phyloP scores from a whole-genome alignment of 2,888 invertebrate species.

The Sinhomidia bicolor region DNA sequence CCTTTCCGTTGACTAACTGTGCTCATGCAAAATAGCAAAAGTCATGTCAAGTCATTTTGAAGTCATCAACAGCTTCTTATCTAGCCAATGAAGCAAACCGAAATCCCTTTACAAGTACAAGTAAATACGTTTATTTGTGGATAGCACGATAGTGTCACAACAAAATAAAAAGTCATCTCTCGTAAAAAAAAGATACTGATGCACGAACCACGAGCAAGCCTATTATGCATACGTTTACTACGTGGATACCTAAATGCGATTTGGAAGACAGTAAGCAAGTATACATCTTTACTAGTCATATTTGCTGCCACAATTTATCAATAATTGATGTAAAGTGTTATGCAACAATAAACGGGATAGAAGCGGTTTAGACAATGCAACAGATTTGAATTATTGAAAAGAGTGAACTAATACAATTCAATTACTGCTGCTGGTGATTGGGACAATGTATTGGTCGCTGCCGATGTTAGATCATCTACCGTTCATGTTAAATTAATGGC shows the following conservation, averaged over 20 bases:
- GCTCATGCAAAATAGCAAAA: not conserved
- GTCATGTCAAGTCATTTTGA: constrained; percentile 17
- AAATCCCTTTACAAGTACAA: not conserved
- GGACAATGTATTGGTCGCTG: not conserved
- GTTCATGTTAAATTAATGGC: constrained; percentile 22
- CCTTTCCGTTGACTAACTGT: not conserved
- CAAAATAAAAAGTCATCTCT: not conserved
- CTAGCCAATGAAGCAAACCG: not conserved
- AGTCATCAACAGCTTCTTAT: not conserved
- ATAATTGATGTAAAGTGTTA: not conserved
- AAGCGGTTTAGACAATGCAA: constrained; percentile 9
- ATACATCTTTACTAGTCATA: not conserved
- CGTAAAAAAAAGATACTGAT: not conserved
- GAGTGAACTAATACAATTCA: not conserved
- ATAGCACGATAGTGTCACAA: not conserved
- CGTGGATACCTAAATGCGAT: not conserved
- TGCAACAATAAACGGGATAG: constrained; percentile 36
- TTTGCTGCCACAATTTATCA: not conserved
- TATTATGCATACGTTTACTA: not conserved
- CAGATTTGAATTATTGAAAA: not conserved
- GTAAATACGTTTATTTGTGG: not conserved
- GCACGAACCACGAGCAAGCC: too few species aligned
- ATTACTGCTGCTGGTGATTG: not conserved
- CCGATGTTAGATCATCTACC: not conserved
- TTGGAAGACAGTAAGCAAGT: not conserved